Conservation (phyloP, 2,888 invertebrate species). For the Hecatera dysodea region DNA sequence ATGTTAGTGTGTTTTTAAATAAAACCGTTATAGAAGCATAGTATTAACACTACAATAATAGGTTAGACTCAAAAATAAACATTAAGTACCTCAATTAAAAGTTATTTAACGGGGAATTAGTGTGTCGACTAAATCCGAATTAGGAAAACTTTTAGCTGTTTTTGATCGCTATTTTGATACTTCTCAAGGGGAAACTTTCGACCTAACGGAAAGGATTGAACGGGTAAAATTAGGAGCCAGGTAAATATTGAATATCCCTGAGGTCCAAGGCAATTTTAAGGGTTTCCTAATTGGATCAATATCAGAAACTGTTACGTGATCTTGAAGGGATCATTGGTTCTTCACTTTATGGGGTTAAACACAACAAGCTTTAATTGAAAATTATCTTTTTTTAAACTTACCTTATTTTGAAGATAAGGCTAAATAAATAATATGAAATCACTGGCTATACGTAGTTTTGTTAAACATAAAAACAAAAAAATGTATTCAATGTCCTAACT, state of each 20-base stretch:
- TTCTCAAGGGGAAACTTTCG: slow-evolving; percentile 15
- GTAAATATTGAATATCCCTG: slow-evolving; percentile 46
- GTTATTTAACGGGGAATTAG: slow-evolving; percentile 6
- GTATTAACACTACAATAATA: slow-evolving; percentile 30
- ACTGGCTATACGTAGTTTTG: too few relatives aligned
- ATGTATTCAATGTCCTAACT: neutral
- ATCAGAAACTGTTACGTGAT: slow-evolving; percentile 42
- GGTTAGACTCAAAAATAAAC: slow-evolving; percentile 9
- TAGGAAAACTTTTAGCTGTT: slow-evolving; percentile 23
- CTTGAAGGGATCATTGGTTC: slow-evolving; percentile 22
- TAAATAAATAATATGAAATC: neutral
- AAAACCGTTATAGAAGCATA: too few relatives aligned
- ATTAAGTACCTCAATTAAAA: slow-evolving; percentile 17
- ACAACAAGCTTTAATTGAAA: neutral
- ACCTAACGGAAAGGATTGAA: slow-evolving; percentile 10
- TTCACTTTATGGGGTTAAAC: slow-evolving; percentile 21
- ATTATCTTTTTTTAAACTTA: neutral
- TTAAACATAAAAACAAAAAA: too few relatives aligned
- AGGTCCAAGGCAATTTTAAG: slow-evolving; percentile 47
- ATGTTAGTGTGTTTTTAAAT: too few relatives aligned
- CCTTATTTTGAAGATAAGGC: neutral
- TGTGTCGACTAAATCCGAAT: neutral
- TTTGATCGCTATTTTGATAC: slow-evolving; percentile 24
- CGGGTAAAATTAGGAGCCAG: slow-evolving; percentile 22
- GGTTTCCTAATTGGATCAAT: slow-evolving; percentile 54